These are phyloP conservation scores for Epinotia ramella DNA, from an alignment of 2,888 invertebrate species.

Conservation along the genomic window DNA sequence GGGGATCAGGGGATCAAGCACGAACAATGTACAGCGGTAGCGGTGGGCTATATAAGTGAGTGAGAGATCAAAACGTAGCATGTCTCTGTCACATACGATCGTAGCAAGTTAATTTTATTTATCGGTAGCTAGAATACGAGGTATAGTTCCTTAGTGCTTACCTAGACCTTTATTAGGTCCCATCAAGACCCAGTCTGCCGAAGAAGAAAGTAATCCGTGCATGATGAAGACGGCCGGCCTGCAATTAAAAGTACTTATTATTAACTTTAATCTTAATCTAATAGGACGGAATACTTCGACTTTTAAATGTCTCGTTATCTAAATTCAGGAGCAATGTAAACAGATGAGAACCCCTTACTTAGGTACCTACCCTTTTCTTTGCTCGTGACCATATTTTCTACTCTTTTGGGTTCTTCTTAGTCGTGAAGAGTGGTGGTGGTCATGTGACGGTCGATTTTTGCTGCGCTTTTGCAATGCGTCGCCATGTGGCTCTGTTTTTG, in stretches of 20 bases:
- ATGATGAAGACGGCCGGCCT: slow-evolving; percentile 29
- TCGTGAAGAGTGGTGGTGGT: too few species aligned
- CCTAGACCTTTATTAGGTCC: slow-evolving; percentile 29
- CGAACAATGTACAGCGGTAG: too few species aligned
- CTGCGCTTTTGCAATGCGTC: not conserved
- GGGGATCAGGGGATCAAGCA: too few species aligned
- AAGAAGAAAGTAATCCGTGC: slow-evolving; percentile 32
- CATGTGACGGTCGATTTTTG: not conserved
- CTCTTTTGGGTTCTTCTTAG: not conserved
- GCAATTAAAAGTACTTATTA: not conserved
- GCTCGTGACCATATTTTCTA: not conserved
- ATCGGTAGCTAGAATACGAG: not conserved
- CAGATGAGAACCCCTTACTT: too few species aligned
- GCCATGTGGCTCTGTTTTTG: too few species aligned
- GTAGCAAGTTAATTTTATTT: too few species aligned
- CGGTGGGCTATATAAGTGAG: too few species aligned
- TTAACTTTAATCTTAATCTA: too few species aligned
- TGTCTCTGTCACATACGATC: too few species aligned
- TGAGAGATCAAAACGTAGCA: too few species aligned
- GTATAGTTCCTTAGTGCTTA: not conserved
- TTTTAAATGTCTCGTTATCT: too few species aligned
- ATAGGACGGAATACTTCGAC: not conserved
- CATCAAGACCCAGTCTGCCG: slow-evolving; percentile 32
- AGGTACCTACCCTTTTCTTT: not conserved
- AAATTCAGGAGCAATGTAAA: too few species aligned